These are phyloP conservation scores for Lepidurus packardi DNA, from an alignment of 1,140 invertebrate species.

Conservation along the genomic window DNA sequence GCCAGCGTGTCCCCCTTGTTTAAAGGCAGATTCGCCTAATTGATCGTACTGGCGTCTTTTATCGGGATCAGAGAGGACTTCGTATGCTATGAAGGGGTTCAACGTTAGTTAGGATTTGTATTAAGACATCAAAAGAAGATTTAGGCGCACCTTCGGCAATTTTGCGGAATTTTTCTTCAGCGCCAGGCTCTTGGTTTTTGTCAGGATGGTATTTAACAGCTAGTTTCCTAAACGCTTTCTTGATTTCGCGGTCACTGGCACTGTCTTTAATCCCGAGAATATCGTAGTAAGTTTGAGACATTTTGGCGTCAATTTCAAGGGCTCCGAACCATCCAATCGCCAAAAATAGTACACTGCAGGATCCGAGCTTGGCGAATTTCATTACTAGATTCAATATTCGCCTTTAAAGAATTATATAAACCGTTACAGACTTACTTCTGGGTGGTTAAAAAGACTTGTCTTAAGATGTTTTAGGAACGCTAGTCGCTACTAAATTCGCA, in stretches of 20 bases:
- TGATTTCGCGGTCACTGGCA: conserved; percentile 47
- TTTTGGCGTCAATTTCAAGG: background rate
- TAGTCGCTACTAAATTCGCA: background rate
- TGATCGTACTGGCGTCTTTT: conserved; percentile 45
- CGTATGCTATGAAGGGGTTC: conserved; percentile 42
- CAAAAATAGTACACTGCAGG: background rate
- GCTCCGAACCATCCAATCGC: background rate
- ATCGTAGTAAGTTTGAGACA: conserved; percentile 44
- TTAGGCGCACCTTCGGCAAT: conserved; percentile 44
- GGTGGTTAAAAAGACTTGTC: background rate
- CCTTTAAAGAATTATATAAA: background rate
- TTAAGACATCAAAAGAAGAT: conserved; percentile 1
- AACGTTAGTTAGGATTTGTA: background rate
- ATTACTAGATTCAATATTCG: background rate
- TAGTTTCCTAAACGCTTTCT: conserved; percentile 54
- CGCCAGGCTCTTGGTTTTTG: conserved; percentile 46
- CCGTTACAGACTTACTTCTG: background rate
- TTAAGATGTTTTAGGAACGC: background rate
- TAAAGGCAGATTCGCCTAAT: conserved; percentile 39
- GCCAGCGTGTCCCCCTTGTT: conserved; percentile 30
- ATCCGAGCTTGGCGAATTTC: background rate
- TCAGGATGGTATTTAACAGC: conserved; percentile 50
- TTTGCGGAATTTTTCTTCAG: conserved; percentile 46
- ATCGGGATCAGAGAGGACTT: conserved; percentile 44
- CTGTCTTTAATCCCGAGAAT: conserved; percentile 44